Evolutionary conservation across 2,797 vertebrate species (phyloP).

Genomic region (Falco naumanni): DNA sequence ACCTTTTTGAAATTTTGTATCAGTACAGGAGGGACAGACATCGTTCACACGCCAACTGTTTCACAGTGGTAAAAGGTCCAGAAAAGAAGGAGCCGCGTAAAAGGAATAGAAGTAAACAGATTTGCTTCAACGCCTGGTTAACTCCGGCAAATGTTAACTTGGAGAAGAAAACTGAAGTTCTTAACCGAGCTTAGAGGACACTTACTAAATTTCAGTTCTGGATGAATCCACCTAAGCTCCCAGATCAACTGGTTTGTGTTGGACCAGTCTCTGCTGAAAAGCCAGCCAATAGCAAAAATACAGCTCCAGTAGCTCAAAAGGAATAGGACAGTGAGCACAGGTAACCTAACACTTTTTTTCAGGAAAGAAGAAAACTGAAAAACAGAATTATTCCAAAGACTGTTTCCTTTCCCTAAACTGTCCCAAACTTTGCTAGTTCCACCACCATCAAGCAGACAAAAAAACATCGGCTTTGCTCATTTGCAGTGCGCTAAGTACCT

Average conservation of each 20-base stretch:
- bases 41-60: conserved; percentile 44
- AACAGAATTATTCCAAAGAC: background rate
- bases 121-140: conserved; percentile 10
- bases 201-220: background rate
- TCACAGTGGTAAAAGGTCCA: conserved; percentile 48
- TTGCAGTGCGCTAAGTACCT: background rate
- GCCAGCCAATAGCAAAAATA: background rate
- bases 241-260: background rate
- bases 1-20: background rate
- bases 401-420: background rate
- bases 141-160: background rate
- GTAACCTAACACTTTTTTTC: background rate
- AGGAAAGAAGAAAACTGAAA: background rate
- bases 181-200: background rate
- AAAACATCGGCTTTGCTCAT: background rate
- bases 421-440: background rate
- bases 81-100: conserved; percentile 3
- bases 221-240: background rate
- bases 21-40: conserved; percentile 37
- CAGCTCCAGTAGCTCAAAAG: background rate
- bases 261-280: background rate
- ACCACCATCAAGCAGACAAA: background rate
- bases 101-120: conserved; percentile 35
- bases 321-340: background rate
- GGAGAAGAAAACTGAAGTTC: conserved; percentile 19